phyloP scores from a whole-genome alignment of 2,797 vertebrate genomes.

The Xerus rutilus region DNA sequence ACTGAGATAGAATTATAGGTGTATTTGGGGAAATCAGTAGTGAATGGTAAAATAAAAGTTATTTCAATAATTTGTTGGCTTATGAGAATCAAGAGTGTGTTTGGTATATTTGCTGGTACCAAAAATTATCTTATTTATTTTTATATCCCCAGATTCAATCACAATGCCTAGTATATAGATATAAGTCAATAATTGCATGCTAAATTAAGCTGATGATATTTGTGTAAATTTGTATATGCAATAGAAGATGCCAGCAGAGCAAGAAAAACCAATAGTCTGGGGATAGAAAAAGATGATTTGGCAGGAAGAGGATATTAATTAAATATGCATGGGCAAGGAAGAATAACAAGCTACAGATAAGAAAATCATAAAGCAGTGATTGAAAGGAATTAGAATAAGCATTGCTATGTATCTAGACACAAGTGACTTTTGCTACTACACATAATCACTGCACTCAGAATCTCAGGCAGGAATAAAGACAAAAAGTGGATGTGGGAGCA shows the following conservation, averaged over 20 bases:
- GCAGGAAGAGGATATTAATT: slow-evolving; percentile 7
- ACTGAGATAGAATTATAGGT: accelerated
- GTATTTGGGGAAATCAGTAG: not conserved
- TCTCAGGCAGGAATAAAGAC: not conserved
- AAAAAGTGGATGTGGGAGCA: accelerated
- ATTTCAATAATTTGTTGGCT: not conserved
- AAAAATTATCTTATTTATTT: not conserved
- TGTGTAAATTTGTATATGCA: not conserved
- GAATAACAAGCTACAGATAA: not conserved
- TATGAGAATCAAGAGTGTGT: not conserved
- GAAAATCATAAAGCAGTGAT: not conserved
- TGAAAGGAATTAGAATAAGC: not conserved
- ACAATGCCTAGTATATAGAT: not conserved
- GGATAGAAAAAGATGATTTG: slow-evolving; percentile 38
- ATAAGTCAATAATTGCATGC: not conserved
- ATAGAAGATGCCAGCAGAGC: not conserved
- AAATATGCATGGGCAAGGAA: not conserved
- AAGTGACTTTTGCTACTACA: accelerated
- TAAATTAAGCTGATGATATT: slow-evolving; percentile 41
- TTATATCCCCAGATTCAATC: not conserved
- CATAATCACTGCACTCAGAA: accelerated
- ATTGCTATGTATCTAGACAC: not conserved
- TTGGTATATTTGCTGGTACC: not conserved
- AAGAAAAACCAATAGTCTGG: not conserved
- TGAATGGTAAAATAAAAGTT: not conserved